Conservation (phyloP, 1,140 invertebrate genomes). For the Drosophila burlai region DNA sequence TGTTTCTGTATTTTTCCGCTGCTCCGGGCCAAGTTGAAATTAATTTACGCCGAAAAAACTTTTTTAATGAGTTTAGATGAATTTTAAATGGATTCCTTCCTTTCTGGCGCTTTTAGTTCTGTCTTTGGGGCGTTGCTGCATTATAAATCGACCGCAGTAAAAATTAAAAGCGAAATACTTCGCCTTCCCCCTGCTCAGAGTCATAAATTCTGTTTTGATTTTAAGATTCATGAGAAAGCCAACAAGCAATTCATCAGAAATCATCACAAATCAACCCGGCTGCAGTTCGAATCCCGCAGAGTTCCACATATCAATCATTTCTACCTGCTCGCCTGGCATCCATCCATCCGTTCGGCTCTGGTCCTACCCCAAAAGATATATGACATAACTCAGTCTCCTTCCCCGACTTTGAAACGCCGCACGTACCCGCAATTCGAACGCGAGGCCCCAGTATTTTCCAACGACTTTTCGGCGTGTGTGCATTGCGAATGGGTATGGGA, state of each 20-base stretch:
- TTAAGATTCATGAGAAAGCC: conserved; percentile 9
- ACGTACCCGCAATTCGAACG: conserved; percentile 50
- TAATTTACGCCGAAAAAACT: conserved; percentile 62
- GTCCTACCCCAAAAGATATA: conserved; percentile 37
- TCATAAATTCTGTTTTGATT: conserved; percentile 29
- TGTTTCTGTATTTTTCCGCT: conserved; percentile 28
- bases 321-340: conserved; percentile 38
- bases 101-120: conserved; percentile 9
- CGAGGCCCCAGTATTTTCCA: conserved; percentile 16
- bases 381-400: conserved; percentile 50
- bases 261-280: conserved; percentile 45
- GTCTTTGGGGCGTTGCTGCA: conserved; percentile 1
- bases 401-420: conserved; percentile 57
- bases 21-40: conserved; percentile 62
- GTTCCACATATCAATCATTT: conserved; percentile 62
- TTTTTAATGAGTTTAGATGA: conserved; percentile 77
- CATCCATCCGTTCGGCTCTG: conserved; percentile 1
- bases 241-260: conserved; percentile 45
- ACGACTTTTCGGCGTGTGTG: conserved; percentile 30
- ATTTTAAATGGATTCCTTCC: conserved; percentile 61
- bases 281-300: conserved; percentile 21
- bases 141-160: conserved; percentile 17
- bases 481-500: conserved; percentile 48
- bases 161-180: conserved; percentile 13
- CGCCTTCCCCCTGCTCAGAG: background rate